phyloP scores from a whole-genome alignment of 2,113 vertebrate species.

The Theristicus caerulescens region DNA sequence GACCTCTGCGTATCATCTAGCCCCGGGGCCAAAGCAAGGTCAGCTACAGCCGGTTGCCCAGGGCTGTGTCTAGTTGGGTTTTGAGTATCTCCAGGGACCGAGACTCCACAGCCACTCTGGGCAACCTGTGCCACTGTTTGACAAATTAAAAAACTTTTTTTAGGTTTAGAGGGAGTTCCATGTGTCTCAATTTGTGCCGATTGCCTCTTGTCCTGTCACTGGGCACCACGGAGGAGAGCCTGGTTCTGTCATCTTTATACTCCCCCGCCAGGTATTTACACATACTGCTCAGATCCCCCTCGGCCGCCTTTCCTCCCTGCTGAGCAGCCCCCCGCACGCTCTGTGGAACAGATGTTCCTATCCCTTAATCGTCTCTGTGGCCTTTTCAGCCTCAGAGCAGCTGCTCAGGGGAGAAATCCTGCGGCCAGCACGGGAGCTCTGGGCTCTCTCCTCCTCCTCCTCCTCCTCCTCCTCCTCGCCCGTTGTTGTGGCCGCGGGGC shows the following conservation, averaged over 20 bases:
- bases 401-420: background rate
- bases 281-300: accelerated
- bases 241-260: background rate
- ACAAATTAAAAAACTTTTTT: background rate
- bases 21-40: background rate
- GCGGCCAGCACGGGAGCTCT: accelerated
- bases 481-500: accelerated
- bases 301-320: background rate
- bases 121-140: background rate
- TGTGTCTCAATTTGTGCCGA: accelerated
- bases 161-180: background rate
- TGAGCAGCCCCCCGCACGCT: accelerated
- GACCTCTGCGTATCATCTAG: background rate
- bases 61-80: background rate
- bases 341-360: background rate
- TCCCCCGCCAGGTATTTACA: background rate
- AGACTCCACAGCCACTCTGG: no score
- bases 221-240: accelerated
- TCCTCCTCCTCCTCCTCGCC: background rate
- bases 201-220: background rate
- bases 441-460: background rate
- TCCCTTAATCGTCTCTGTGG: constrained; percentile 25
- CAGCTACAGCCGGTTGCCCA: background rate
- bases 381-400: background rate
- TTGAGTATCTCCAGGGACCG: background rate